Percentiles rank a stretch among this genome's conserved stretches.
Conservation (phyloP, 1,140 invertebrate genomes). For the Diploscapter pachys region DNA sequence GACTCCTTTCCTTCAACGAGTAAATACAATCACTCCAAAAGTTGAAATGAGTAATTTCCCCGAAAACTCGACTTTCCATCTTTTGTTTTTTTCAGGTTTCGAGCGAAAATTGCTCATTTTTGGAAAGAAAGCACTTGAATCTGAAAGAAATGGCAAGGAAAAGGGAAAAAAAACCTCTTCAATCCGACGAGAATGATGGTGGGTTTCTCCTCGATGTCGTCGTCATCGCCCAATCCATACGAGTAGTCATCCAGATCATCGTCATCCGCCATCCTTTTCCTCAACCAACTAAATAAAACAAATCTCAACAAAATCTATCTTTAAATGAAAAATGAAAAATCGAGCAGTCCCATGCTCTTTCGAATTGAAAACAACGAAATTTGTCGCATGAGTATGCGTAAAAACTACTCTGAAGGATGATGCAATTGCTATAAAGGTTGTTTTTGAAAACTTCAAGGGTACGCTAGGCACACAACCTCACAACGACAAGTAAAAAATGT, state of each 20-base stretch:
- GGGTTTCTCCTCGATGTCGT: constrained; percentile 63
- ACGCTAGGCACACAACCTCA: no score
- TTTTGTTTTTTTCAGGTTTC: background rate
- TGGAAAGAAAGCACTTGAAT: background rate
- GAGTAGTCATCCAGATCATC: constrained; percentile 35
- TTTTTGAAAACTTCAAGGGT: no score
- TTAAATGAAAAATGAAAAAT: background rate
- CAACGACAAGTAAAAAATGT: no score
- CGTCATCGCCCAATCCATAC: constrained; percentile 34
- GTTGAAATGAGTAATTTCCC: background rate
- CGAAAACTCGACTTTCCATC: background rate
- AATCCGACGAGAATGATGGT: constrained; percentile 92
- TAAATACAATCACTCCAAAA: background rate
- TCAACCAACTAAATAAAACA: background rate
- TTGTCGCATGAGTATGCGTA: no score
- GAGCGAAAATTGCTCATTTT: no score
- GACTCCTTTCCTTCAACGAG: no score
- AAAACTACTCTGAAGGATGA: no score
- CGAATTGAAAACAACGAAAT: no score
- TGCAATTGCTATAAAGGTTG: no score
- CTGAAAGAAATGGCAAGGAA: background rate
- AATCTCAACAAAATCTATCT: background rate
- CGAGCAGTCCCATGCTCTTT: background rate
- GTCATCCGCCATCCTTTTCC: background rate
- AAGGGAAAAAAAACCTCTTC: constrained; percentile 68